Evolutionary conservation across 2,113 vertebrate species (phyloP).

Genomic region (Cephalopholis sonnerati): DNA sequence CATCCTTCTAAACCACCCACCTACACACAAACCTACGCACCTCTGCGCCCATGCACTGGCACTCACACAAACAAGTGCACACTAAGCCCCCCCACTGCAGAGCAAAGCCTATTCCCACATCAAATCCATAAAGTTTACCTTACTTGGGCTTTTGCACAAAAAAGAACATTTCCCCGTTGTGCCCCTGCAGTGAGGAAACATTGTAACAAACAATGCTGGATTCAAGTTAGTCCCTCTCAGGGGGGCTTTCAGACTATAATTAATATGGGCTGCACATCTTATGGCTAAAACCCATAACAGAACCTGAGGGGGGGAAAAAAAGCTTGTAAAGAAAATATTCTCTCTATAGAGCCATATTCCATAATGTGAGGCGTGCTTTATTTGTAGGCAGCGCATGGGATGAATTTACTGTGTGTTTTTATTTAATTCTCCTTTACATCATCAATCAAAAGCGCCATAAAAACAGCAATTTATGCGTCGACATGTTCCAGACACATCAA

Average conservation of each 20-base stretch:
- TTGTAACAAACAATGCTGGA: conserved; percentile 48
- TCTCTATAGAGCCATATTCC: conserved; percentile 34
- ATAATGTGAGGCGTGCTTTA: conserved; percentile 31
- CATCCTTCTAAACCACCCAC: conserved; percentile 40
- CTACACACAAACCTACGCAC: conserved; percentile 47
- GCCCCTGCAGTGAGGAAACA: conserved; percentile 43
- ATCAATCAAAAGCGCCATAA: conserved; percentile 44
- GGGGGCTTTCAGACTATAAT: conserved; percentile 57
- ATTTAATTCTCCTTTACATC: conserved; percentile 44
- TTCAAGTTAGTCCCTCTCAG: conserved; percentile 50
- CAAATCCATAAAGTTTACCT: conserved; percentile 80
- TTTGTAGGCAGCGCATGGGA: conserved; percentile 19
- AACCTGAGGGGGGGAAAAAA: background rate
- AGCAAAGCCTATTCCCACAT: conserved; percentile 74
- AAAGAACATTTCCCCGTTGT: conserved; percentile 69
- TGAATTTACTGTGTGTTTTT: conserved; percentile 31
- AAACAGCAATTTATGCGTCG: conserved; percentile 41
- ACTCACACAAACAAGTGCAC: conserved; percentile 46
- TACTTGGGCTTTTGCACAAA: conserved; percentile 57
- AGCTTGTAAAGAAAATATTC: conserved; percentile 8
- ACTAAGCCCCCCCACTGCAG: conserved; percentile 53
- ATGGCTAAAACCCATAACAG: conserved; percentile 25
- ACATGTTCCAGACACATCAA: background rate
- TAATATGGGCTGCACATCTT: conserved; percentile 60
- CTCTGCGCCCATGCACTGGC: conserved; percentile 13